Percentiles rank a stretch among this genome's conserved stretches.
Evolutionary conservation across 2,888 invertebrate genomes (phyloP).

Genomic region (Cataglyphis rosenhaueri): DNA sequence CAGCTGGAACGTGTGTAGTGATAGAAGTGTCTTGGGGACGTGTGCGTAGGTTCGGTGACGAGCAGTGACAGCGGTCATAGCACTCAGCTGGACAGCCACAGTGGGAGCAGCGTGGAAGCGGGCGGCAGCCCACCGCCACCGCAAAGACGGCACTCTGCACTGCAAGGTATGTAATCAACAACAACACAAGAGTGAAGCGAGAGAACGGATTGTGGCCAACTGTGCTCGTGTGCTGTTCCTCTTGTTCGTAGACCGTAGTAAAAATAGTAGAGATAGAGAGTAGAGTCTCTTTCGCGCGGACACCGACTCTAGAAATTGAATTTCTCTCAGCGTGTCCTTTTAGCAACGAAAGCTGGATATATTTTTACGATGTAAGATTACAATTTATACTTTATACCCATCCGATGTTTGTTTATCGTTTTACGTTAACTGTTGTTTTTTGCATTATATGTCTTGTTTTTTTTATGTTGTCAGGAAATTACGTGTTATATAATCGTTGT

Average conservation of each 20-base stretch:
- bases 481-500: slow-evolving; percentile 6
- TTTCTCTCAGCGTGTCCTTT: not conserved
- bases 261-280: slow-evolving; percentile 58
- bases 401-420: not conserved
- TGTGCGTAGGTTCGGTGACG: slow-evolving; percentile 92
- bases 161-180: slow-evolving; percentile 85
- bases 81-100: slow-evolving; percentile 89
- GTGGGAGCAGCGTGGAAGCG: slow-evolving; percentile 87
- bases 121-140: slow-evolving; percentile 86
- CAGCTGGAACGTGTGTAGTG: slow-evolving; percentile 81
- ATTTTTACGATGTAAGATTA: slow-evolving; percentile 12
- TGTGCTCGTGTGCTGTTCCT: slow-evolving; percentile 65
- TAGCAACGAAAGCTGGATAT: slow-evolving; percentile 6
- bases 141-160: slow-evolving; percentile 86
- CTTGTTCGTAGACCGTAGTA: slow-evolving; percentile 69
- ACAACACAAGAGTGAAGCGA: slow-evolving; percentile 38
- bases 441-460: slow-evolving; percentile 23
- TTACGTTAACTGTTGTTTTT: slow-evolving; percentile 31
- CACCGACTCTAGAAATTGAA: slow-evolving; percentile 6
- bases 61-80: slow-evolving; percentile 97
- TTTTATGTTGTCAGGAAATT: slow-evolving; percentile 18
- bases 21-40: slow-evolving; percentile 84
- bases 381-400: slow-evolving; percentile 4
- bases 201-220: slow-evolving; percentile 52
- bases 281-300: slow-evolving; percentile 46